phyloP scores from a whole-genome alignment of 2,797 vertebrate species.

The Pithecia hirsuta region DNA sequence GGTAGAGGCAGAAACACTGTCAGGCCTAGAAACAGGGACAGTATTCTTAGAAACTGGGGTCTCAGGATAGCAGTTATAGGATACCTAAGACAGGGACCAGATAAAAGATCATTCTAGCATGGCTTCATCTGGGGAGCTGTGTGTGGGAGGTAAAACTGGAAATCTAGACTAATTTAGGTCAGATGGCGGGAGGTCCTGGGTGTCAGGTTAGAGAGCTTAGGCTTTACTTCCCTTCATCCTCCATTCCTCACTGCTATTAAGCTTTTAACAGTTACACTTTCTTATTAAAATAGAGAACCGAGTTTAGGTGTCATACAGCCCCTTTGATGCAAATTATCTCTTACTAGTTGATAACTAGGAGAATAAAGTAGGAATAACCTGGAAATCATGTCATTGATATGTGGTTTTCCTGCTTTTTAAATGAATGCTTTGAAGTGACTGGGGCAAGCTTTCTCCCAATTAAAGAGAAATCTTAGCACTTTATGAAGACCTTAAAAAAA shows the following conservation, averaged over 20 bases:
- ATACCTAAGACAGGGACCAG: background rate
- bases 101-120: background rate
- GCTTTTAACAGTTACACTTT: background rate
- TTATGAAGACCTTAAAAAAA: slow-evolving; percentile 39
- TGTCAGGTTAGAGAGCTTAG: background rate
- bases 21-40: background rate
- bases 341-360: slow-evolving; percentile 6
- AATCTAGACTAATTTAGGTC: background rate
- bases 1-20: background rate
- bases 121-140: background rate
- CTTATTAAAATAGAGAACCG: background rate
- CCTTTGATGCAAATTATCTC: background rate
- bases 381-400: background rate
- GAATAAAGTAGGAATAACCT: background rate
- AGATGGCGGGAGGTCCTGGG: background rate
- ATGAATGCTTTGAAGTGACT: background rate
- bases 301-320: background rate
- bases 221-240: background rate
- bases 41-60: background rate
- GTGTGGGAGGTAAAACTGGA: background rate
- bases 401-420: background rate
- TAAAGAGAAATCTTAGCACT: slow-evolving; percentile 3
- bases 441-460: background rate
- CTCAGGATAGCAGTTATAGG: background rate
- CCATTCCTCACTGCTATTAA: background rate